These are phyloP conservation scores for Tholera decimalis DNA, from an alignment of 2,888 invertebrate species.

Conservation along the genomic window DNA sequence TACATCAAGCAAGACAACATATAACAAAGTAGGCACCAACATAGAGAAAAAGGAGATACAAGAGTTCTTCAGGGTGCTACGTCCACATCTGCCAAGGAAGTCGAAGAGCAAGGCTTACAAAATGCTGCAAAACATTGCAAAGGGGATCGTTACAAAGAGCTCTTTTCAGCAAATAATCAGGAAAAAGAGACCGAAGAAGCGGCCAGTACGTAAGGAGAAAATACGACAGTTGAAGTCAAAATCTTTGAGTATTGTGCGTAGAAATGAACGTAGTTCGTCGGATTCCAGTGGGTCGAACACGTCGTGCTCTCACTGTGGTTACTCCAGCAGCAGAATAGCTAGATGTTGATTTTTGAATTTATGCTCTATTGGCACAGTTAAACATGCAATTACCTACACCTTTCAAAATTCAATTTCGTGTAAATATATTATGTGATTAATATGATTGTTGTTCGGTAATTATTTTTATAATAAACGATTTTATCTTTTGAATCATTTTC, in stretches of 20 bases:
- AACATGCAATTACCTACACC: background rate
- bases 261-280: constrained; percentile 32
- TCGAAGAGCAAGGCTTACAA: constrained; percentile 70
- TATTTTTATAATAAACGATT: constrained; percentile 30
- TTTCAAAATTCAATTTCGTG: background rate
- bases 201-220: constrained; percentile 12
- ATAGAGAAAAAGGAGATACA: constrained; percentile 18
- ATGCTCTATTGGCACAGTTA: constrained; percentile 3
- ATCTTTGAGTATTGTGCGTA: constrained; percentile 6
- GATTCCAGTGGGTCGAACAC: constrained; percentile 35
- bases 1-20: constrained; percentile 44
- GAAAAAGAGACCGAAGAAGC: constrained; percentile 30
- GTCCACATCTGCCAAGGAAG: constrained; percentile 66
- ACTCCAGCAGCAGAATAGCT: constrained; percentile 24
- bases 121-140: constrained; percentile 62
- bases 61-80: constrained; percentile 49
- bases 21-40: background rate
- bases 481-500: background rate
- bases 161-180: constrained; percentile 2
- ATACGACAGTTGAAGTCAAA: constrained; percentile 21
- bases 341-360: constrained; percentile 24
- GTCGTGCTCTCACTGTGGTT: constrained; percentile 48
- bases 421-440: constrained; percentile 17
- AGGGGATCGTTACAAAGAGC: constrained; percentile 34
- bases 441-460: constrained; percentile 13